phyloP scores from a whole-genome alignment of 2,113 vertebrate genomes.

The Pygoscelis antarcticus region DNA sequence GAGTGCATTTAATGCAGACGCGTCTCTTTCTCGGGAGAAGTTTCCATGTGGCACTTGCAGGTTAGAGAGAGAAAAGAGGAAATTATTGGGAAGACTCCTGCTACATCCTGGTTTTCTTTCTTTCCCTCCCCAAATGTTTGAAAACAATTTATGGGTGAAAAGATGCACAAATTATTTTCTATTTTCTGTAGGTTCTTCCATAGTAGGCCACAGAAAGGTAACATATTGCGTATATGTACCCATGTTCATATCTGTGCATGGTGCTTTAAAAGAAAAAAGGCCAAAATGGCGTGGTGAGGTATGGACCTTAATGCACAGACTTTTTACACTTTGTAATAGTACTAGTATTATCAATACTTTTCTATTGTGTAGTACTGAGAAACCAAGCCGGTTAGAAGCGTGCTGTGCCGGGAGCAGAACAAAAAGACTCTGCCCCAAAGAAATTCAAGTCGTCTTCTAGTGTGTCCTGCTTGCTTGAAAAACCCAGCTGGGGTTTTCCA shows the following conservation, averaged over 20 bases:
- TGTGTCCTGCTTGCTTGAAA: neutral
- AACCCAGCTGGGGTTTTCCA: neutral
- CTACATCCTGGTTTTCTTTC: neutral
- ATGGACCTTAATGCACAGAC: neutral
- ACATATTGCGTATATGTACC: neutral
- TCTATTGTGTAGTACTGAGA: neutral
- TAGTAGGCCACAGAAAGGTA: neutral
- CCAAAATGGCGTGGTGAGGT: neutral
- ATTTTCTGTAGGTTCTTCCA: neutral
- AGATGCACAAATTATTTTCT: neutral
- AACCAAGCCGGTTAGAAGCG: neutral
- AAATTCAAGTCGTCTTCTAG: neutral
- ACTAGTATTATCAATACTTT: neutral
- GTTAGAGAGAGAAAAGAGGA: neutral
- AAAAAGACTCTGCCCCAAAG: neutral
- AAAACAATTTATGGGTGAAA: neutral
- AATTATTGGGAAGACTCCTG: neutral
- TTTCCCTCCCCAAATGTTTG: neutral
- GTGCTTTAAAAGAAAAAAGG: neutral
- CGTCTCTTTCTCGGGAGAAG: rapidly evolving
- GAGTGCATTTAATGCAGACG: neutral
- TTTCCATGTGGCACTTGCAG: neutral
- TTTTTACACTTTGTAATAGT: neutral
- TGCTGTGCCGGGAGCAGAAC: neutral
- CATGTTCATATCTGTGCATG: neutral